phyloP scores from a whole-genome alignment of 2,888 invertebrate genomes.

The Nudaria mundana region DNA sequence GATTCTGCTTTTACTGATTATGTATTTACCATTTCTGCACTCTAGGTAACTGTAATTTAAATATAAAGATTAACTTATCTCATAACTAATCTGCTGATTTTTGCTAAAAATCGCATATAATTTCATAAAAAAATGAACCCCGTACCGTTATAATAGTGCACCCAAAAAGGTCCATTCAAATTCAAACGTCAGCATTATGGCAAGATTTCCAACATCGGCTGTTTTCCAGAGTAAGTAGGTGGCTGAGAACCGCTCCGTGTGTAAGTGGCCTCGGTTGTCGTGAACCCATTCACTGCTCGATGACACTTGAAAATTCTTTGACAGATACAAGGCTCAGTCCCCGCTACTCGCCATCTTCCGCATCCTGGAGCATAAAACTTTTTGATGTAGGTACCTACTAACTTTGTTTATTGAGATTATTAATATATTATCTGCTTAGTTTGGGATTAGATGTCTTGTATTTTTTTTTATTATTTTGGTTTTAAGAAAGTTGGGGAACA shows the following conservation, averaged over 20 bases:
- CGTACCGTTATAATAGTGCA: too few relatives aligned
- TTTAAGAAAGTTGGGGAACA: too few relatives aligned
- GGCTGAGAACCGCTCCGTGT: constrained; percentile 61
- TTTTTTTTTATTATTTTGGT: too few relatives aligned
- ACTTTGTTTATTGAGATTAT: constrained; percentile 17
- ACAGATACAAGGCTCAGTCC: constrained; percentile 50
- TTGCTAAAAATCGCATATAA: too few relatives aligned
- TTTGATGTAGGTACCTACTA: constrained; percentile 32
- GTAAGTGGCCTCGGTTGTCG: constrained; percentile 61
- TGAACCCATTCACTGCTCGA: constrained; percentile 58
- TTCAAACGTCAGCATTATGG: constrained; percentile 37
- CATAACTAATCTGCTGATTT: too few relatives aligned
- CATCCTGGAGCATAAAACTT: constrained; percentile 32
- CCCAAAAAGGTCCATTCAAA: constrained; percentile 12
- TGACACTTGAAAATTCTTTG: constrained; percentile 72
- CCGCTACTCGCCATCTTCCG: constrained; percentile 29
- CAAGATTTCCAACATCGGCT: constrained; percentile 36
- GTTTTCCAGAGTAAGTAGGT: constrained; percentile 34
- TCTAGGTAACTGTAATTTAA: too few relatives aligned
- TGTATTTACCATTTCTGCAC: too few relatives aligned
- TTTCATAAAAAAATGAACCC: too few relatives aligned
- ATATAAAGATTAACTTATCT: too few relatives aligned
- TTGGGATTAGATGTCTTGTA: background rate
- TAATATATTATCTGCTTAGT: constrained; percentile 1
- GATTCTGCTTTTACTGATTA: too few relatives aligned